A percentile compares a stretch with the other conserved stretches of the same genome.
Evolutionary conservation across 1,140 invertebrate species (phyloP).

Genomic region (Aphis craccivora): DNA sequence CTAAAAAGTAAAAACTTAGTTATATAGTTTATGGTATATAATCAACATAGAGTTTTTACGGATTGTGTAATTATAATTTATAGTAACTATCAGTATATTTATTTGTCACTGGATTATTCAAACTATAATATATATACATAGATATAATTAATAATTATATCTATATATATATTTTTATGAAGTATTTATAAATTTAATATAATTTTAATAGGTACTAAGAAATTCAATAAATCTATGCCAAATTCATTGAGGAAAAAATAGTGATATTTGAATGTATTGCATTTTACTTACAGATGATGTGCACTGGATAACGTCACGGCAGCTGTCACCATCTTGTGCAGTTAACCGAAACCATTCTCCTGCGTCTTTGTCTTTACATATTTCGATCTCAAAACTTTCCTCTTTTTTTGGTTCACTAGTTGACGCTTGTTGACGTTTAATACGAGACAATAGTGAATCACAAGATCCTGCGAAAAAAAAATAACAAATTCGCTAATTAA

Average conservation of each 20-base stretch:
- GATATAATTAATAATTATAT: too few relatives aligned
- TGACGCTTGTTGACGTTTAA: slow-evolving; percentile 68
- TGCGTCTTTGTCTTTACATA: slow-evolving; percentile 94
- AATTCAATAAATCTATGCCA: too few relatives aligned
- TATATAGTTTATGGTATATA: neutral
- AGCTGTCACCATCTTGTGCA: slow-evolving; percentile 88
- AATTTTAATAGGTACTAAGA: neutral
- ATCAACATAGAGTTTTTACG: neutral
- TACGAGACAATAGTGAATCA: slow-evolving; percentile 64
- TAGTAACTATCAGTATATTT: neutral
- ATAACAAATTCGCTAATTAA: neutral
- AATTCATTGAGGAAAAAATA: neutral
- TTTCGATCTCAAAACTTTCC: slow-evolving; percentile 84
- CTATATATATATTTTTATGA: too few relatives aligned
- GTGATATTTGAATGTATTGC: too few relatives aligned
- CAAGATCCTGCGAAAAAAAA: slow-evolving; percentile 39
- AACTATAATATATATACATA: too few relatives aligned
- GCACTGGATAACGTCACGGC: slow-evolving; percentile 94
- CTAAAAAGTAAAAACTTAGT: neutral
- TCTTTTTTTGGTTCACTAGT: slow-evolving; percentile 75
- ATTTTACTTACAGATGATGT: slow-evolving; percentile 80
- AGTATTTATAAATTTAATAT: neutral
- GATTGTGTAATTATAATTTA: neutral
- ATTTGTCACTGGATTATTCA: too few relatives aligned
- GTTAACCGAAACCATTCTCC: slow-evolving; percentile 93